Conservation (phyloP, 2,113 vertebrate genomes). For the Melanerpes formicivorus region DNA sequence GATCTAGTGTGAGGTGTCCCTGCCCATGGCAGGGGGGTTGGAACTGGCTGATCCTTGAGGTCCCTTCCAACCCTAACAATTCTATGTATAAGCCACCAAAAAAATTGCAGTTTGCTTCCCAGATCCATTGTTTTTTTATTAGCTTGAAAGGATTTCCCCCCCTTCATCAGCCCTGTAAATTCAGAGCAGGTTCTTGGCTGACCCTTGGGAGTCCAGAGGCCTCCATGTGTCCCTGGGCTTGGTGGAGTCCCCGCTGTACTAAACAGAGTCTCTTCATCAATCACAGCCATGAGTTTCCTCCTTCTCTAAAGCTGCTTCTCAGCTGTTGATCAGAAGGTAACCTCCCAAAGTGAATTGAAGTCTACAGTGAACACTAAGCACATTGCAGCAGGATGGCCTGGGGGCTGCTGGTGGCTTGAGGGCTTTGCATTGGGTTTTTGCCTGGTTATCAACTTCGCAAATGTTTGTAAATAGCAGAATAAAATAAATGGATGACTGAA, state of each 20-base stretch:
- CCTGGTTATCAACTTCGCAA: not conserved
- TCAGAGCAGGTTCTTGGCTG: not conserved
- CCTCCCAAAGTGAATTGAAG: not conserved
- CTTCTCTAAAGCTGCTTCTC: not conserved
- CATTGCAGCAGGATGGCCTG: not conserved
- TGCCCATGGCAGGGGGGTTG: too few species aligned
- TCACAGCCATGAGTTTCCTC: not conserved
- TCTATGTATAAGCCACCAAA: not conserved
- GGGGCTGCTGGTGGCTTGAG: not conserved
- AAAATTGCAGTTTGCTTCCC: not conserved
- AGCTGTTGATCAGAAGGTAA: not conserved
- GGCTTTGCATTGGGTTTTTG: not conserved
- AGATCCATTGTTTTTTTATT: not conserved
- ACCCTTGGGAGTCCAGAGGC: not conserved
- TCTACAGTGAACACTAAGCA: rapidly evolving
- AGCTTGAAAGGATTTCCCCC: not conserved
- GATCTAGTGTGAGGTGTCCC: too few species aligned
- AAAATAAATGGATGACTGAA: not conserved
- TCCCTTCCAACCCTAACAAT: too few species aligned
- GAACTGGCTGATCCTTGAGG: too few species aligned
- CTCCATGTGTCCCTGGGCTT: not conserved
- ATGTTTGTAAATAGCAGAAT: not conserved
- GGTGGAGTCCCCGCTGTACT: not conserved
- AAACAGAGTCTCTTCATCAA: not conserved
- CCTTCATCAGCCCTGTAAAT: not conserved